A percentile compares a stretch with the other conserved stretches of the same genome.
Evolutionary conservation across 1,140 invertebrate species (phyloP).

Genomic region (Vanessa tameamea): DNA sequence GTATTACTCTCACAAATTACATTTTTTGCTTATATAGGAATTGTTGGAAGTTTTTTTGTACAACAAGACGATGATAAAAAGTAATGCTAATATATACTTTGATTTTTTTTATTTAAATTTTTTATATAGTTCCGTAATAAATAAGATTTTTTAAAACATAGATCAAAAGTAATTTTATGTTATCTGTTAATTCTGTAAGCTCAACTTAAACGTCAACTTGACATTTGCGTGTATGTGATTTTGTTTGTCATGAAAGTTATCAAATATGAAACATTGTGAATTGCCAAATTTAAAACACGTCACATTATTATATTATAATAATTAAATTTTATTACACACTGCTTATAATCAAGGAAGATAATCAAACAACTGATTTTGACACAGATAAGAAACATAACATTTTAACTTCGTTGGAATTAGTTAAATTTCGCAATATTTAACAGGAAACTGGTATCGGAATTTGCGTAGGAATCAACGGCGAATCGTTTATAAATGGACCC

Average conservation of each 20-base stretch:
- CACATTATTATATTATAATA: background rate
- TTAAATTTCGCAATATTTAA: slow-evolving; percentile 19
- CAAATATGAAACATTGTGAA: background rate
- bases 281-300: slow-evolving; percentile 6
- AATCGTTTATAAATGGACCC: slow-evolving; percentile 30
- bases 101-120: too few species aligned
- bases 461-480: slow-evolving; percentile 13
- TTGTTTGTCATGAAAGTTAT: background rate
- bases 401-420: background rate
- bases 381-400: background rate
- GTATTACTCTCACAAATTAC: too few species aligned
- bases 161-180: too few species aligned
- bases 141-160: too few species aligned
- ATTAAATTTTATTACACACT: background rate
- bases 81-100: too few species aligned
- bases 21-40: too few species aligned
- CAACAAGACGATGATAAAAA: too few species aligned
- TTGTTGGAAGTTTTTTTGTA: too few species aligned
- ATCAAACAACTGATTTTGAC: background rate
- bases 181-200: background rate
- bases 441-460: slow-evolving; percentile 5
- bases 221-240: background rate
- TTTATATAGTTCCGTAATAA: too few species aligned
- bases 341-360: background rate
- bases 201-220: background rate